Conservation (phyloP, 1,140 invertebrate genomes). For the Trichonephila clavipes region DNA sequence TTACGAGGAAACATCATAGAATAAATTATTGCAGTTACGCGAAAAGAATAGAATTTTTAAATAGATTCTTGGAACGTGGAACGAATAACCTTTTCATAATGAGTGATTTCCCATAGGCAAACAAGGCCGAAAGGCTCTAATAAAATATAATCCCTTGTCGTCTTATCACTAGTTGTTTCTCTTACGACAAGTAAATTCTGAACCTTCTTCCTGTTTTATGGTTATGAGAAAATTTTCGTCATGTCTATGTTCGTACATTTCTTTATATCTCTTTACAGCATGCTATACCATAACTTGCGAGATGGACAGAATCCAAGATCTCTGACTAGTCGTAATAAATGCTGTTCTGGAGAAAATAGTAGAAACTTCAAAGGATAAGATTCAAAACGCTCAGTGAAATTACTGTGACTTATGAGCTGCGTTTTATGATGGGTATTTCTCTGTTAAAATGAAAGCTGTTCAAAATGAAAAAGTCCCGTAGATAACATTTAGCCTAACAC, state of each 20-base stretch:
- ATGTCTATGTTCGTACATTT: neutral
- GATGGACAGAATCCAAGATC: conserved; percentile 7
- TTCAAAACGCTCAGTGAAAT: conserved; percentile 9
- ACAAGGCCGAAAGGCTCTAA: neutral
- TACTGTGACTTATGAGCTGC: conserved; percentile 28
- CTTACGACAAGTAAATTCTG: conserved; percentile 45
- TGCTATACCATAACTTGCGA: neutral
- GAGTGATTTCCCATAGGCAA: neutral
- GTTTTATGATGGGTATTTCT: conserved; percentile 39
- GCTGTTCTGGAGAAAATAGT: neutral
- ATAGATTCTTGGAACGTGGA: neutral
- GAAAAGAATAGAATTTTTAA: conserved; percentile 37
- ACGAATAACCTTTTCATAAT: conserved; percentile 6
- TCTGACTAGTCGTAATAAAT: conserved; percentile 32
- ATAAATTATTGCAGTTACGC: conserved; percentile 19
- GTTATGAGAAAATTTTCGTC: conserved; percentile 33
- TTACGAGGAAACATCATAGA: conserved; percentile 16
- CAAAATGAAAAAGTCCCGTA: neutral
- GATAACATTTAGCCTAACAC: neutral
- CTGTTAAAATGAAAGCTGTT: conserved; percentile 3
- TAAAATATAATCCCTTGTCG: conserved; percentile 23
- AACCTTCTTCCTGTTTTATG: conserved; percentile 12
- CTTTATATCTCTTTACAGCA: conserved; percentile 26
- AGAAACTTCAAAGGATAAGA: neutral
- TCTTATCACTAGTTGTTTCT: conserved; percentile 37